phyloP scores from a whole-genome alignment of 2,888 invertebrate species.

The Mayetiola destructor region DNA sequence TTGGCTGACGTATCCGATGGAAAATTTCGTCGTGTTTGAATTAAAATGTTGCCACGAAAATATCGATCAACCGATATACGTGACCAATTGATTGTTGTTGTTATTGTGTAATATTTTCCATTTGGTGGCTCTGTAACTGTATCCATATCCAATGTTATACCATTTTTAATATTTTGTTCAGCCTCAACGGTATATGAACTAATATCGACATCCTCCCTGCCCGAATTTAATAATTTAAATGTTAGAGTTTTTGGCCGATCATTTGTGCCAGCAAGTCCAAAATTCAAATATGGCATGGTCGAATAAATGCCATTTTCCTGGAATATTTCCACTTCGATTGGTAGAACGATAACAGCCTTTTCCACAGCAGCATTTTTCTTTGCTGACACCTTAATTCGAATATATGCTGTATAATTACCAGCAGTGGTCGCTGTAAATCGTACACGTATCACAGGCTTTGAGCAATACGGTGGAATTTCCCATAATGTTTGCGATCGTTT shows the following conservation, averaged over 20 bases:
- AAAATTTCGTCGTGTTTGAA: not conserved
- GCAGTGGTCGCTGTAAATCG: constrained; percentile 61
- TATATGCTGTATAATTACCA: constrained; percentile 73
- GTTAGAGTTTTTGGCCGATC: constrained; percentile 46
- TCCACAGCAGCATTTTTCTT: constrained; percentile 19
- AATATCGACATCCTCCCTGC: constrained; percentile 18
- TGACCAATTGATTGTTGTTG: constrained; percentile 18
- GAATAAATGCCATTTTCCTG: constrained; percentile 58
- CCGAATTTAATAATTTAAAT: constrained; percentile 27
- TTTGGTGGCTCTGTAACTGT: not conserved
- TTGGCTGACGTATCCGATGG: not conserved
- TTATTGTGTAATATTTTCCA: constrained; percentile 1
- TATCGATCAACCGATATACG: constrained; percentile 12
- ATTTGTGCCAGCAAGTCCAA: constrained; percentile 61
- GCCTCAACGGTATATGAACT: constrained; percentile 16
- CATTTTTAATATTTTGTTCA: constrained; percentile 9
- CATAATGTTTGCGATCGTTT: constrained; percentile 72
- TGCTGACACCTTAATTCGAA: constrained; percentile 40
- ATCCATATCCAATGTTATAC: not conserved
- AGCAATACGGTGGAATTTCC: constrained; percentile 80
- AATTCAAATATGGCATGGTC: constrained; percentile 62
- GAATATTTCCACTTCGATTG: constrained; percentile 69
- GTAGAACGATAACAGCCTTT: constrained; percentile 48
- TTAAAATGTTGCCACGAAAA: constrained; percentile 16
- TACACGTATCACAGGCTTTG: constrained; percentile 76